A percentile compares a stretch with the other conserved stretches of the same genome.
Conservation (phyloP, 1,140 invertebrate species). For the Adelges cooleyi region DNA sequence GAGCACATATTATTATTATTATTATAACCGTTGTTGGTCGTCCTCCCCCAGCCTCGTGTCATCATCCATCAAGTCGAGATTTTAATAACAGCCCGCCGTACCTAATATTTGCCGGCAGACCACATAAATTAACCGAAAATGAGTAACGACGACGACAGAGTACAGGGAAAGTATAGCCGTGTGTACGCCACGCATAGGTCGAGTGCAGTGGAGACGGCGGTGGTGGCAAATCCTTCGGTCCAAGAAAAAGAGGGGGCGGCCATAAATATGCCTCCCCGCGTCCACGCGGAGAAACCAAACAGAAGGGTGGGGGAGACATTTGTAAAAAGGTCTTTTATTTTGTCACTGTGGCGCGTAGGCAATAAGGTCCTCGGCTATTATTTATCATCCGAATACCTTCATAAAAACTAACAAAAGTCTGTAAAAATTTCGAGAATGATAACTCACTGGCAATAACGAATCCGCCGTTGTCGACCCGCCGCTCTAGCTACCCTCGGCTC, state of each 20-base stretch:
- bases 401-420: conserved; percentile 27
- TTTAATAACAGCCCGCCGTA: conserved; percentile 21
- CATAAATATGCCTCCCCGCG: conserved; percentile 14
- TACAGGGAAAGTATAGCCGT: not conserved
- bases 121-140: conserved; percentile 29
- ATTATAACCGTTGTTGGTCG: not conserved
- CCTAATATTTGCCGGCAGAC: conserved; percentile 25
- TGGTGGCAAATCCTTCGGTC: conserved; percentile 14
- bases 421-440: conserved; percentile 26
- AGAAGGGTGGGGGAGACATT: conserved; percentile 1
- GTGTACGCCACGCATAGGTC: too few species aligned
- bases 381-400: conserved; percentile 28
- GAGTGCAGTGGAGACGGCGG: too few species aligned
- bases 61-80: conserved; percentile 29
- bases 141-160: conserved; percentile 14
- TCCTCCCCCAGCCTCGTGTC: not conserved
- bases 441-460: conserved; percentile 26
- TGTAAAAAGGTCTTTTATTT: conserved; percentile 28
- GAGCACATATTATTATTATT: not conserved
- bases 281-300: not conserved
- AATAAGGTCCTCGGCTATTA: conserved; percentile 26
- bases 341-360: not conserved
- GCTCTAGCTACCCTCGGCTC: too few species aligned
- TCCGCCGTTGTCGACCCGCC: not conserved
- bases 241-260: conserved; percentile 4